phyloP scores from a whole-genome alignment of 2,888 invertebrate species.

The Amblyjoppa fuscipennis region DNA sequence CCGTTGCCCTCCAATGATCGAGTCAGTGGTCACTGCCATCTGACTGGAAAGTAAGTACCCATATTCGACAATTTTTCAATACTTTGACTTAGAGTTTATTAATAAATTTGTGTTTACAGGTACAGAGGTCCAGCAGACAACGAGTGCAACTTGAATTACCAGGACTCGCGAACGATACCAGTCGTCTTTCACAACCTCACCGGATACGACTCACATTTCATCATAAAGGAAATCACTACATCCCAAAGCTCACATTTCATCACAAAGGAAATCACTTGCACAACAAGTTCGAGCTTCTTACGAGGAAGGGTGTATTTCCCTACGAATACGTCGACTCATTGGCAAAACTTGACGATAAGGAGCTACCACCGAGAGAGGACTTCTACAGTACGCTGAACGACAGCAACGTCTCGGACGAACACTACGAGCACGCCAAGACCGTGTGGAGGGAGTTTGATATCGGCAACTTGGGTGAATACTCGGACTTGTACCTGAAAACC shows the following conservation, averaged over 20 bases:
- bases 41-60: constrained; percentile 57
- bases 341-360: too few species aligned
- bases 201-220: constrained; percentile 74
- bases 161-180: constrained; percentile 66
- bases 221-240: constrained; percentile 70
- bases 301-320: constrained; percentile 77
- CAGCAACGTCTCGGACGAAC: constrained; percentile 60
- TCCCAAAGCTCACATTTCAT: constrained; percentile 73
- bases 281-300: constrained; percentile 68
- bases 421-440: constrained; percentile 78
- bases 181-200: constrained; percentile 75
- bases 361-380: constrained; percentile 63
- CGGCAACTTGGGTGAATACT: constrained; percentile 78
- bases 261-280: constrained; percentile 64
- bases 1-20: constrained; percentile 47
- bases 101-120: constrained; percentile 3
- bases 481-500: constrained; percentile 79
- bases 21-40: constrained; percentile 69
- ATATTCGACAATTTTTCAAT: too few species aligned
- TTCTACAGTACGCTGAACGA: constrained; percentile 73
- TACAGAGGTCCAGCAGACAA: constrained; percentile 71
- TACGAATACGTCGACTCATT: constrained; percentile 75
- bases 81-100: too few species aligned
- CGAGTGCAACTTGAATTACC: constrained; percentile 72
- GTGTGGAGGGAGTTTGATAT: constrained; percentile 79